Conservation (phyloP, 2,888 invertebrate species). For the Acrobasis suavella region DNA sequence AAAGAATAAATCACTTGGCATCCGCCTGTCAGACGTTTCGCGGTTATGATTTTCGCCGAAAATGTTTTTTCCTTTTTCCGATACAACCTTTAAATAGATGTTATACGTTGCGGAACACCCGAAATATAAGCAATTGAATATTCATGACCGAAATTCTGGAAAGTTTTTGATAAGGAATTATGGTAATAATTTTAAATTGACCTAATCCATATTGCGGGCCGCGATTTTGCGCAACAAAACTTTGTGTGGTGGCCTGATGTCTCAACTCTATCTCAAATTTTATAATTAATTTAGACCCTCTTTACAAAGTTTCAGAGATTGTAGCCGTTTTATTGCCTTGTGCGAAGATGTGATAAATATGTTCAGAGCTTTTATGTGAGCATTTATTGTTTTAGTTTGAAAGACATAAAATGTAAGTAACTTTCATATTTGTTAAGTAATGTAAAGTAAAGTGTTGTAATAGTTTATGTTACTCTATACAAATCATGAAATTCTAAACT, state of each 20-base stretch:
- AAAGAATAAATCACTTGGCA: slow-evolving; percentile 8
- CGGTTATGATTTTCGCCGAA: slow-evolving; percentile 3
- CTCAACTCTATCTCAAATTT: slow-evolving; percentile 55
- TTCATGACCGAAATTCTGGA: slow-evolving; percentile 61
- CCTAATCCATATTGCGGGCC: slow-evolving; percentile 67
- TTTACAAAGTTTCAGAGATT: slow-evolving; percentile 51
- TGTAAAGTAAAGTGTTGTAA: too few relatives aligned
- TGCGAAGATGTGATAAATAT: slow-evolving; percentile 25
- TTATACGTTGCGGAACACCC: slow-evolving; percentile 49
- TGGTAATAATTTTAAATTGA: slow-evolving; percentile 74
- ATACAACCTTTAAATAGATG: slow-evolving; percentile 42
- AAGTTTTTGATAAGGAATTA: slow-evolving; percentile 71
- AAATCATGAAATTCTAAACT: too few relatives aligned
- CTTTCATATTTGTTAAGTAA: too few relatives aligned
- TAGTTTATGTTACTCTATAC: too few relatives aligned
- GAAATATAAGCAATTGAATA: slow-evolving; percentile 57
- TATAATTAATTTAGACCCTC: slow-evolving; percentile 62
- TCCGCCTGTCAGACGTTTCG: slow-evolving; percentile 8
- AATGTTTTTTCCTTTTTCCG: slow-evolving; percentile 23
- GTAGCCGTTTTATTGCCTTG: slow-evolving; percentile 47
- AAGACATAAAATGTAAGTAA: too few relatives aligned
- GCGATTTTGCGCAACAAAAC: slow-evolving; percentile 54
- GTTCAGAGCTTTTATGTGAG: slow-evolving; percentile 11
- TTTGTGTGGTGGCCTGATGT: slow-evolving; percentile 55
- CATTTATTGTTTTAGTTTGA: slow-evolving; percentile 24